Conservation (phyloP, 1,140 invertebrate genomes). For the Drosophila nebulosa region DNA sequence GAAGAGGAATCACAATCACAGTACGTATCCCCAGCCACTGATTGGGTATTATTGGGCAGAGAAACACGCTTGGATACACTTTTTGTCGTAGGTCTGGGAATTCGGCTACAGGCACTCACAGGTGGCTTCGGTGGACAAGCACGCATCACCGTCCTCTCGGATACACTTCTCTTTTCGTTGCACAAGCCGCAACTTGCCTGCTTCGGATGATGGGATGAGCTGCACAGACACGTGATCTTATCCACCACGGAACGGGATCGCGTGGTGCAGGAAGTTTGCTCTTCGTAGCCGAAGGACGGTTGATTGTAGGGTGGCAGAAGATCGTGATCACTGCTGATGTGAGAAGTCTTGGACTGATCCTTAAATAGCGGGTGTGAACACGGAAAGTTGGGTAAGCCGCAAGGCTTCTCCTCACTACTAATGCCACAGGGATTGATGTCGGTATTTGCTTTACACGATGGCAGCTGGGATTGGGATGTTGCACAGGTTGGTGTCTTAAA, state of each 20-base stretch:
- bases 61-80: not conserved
- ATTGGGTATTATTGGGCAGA: not conserved
- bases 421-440: not conserved
- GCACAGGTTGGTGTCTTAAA: not conserved
- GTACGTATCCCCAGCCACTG: not conserved
- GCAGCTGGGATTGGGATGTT: not conserved
- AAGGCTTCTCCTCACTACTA: not conserved
- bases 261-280: slow-evolving; percentile 36
- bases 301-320: not conserved
- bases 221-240: slow-evolving; percentile 50
- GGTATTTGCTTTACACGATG: not conserved
- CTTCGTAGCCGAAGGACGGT: slow-evolving; percentile 24
- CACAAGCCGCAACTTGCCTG: not conserved
- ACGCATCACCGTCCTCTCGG: not conserved
- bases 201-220: not conserved
- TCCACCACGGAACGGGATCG: slow-evolving; percentile 49
- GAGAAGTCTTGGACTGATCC: not conserved
- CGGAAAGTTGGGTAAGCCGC: too few relatives aligned
- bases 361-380: too few relatives aligned
- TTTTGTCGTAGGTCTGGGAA: not conserved
- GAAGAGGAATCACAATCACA: not conserved
- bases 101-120: not conserved
- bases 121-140: not conserved
- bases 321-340: not conserved
- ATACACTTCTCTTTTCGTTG: not conserved